phyloP scores from a whole-genome alignment of 2,113 vertebrate genomes.

The Atherinomorus stipes region DNA sequence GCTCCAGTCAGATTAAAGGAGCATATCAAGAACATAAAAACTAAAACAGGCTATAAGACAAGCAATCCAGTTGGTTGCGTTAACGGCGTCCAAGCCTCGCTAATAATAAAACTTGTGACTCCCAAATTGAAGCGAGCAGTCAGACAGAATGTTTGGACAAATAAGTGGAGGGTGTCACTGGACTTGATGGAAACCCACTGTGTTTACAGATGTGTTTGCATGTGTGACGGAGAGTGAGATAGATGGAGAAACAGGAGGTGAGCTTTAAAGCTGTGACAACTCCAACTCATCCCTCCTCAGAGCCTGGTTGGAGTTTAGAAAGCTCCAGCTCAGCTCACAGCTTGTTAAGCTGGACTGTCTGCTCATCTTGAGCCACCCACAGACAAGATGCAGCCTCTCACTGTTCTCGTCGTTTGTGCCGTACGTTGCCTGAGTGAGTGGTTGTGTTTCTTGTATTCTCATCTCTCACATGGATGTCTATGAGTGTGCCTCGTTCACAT shows the following conservation, averaged over 20 bases:
- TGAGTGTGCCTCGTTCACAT: conserved; percentile 29
- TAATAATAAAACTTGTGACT: background rate
- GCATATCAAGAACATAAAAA: conserved; percentile 1
- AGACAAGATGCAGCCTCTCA: conserved; percentile 58
- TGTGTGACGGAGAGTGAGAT: conserved; percentile 4
- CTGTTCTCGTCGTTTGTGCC: conserved; percentile 20
- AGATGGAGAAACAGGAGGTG: background rate
- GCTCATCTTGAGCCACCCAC: conserved; percentile 60
- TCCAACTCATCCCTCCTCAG: background rate
- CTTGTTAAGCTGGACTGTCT: conserved; percentile 51
- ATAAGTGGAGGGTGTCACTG: background rate
- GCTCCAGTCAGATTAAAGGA: background rate
- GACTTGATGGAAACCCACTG: conserved; percentile 7
- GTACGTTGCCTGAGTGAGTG: background rate
- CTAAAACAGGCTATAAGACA: background rate
- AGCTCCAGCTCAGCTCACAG: conserved; percentile 52
- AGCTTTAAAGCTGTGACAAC: conserved; percentile 13
- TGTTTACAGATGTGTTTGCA: conserved; percentile 19
- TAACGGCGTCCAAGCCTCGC: no score
- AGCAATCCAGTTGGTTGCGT: background rate
- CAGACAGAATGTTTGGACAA: background rate
- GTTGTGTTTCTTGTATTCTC: background rate
- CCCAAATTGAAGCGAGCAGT: background rate
- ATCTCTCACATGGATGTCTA: conserved; percentile 9
- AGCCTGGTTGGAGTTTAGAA: background rate